Conservation (phyloP, 2,113 vertebrate genomes). For the Parus major region DNA sequence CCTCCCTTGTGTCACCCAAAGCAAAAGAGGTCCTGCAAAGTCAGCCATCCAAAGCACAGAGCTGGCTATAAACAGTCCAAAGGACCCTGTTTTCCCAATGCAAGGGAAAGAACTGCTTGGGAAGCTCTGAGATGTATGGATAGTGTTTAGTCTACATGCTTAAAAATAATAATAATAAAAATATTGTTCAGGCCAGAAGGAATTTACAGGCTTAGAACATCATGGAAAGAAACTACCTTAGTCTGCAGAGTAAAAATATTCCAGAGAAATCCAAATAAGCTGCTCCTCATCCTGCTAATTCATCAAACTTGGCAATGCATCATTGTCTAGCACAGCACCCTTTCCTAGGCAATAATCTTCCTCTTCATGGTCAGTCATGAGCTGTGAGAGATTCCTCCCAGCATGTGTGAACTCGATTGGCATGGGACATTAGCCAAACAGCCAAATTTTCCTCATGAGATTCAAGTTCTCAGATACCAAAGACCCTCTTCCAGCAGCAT, state of each 20-base stretch:
- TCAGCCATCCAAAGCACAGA: constrained; percentile 21
- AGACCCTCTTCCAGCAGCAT: not conserved
- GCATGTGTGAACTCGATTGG: not conserved
- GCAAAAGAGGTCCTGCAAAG: constrained; percentile 6
- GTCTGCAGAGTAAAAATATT: constrained; percentile 9
- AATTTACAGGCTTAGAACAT: constrained; percentile 40
- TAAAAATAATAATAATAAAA: constrained; percentile 55
- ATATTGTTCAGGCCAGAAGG: constrained; percentile 9
- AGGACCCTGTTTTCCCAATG: constrained; percentile 16
- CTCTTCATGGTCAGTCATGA: not conserved
- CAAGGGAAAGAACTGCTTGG: not conserved
- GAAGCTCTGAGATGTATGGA: constrained; percentile 21
- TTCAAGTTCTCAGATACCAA: not conserved
- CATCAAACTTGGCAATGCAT: not conserved
- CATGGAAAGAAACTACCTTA: constrained; percentile 36
- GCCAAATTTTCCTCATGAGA: not conserved
- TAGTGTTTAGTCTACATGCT: constrained; percentile 59
- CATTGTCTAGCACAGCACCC: not conserved
- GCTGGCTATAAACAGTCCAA: constrained; percentile 7
- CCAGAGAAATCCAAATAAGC: constrained; percentile 1
- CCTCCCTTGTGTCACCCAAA: not conserved
- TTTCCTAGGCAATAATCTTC: constrained; percentile 20
- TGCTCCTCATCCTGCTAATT: constrained; percentile 32
- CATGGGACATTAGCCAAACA: not conserved
- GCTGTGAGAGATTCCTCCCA: not conserved